These are phyloP conservation scores for Megaleporinus macrocephalus DNA, from an alignment of 2,113 vertebrate species.

Conservation along the genomic window DNA sequence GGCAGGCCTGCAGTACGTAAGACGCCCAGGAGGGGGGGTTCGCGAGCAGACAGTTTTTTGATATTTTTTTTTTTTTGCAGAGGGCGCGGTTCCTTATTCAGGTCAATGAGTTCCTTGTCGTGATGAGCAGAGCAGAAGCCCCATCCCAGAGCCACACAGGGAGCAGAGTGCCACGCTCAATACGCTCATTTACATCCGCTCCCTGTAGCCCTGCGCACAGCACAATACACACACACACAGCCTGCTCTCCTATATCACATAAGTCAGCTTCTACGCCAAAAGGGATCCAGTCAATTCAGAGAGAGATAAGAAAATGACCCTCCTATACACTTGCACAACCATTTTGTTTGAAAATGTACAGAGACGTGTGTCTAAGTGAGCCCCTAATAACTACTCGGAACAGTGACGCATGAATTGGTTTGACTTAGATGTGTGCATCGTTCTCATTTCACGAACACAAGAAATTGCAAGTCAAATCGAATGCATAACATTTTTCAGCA, in stretches of 20 bases:
- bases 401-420: no score
- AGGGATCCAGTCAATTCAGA: neutral
- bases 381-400: no score
- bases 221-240: neutral
- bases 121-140: slow-evolving; percentile 78
- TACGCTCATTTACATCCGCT: slow-evolving; percentile 59
- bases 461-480: no score
- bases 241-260: slow-evolving; percentile 5
- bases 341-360: neutral
- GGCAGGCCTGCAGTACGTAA: slow-evolving; percentile 46
- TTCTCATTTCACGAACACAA: no score
- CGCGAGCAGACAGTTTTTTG: slow-evolving; percentile 58
- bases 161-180: slow-evolving; percentile 41
- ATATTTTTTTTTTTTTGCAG: neutral
- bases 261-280: slow-evolving; percentile 4
- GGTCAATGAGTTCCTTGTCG: slow-evolving; percentile 85
- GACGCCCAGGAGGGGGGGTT: slow-evolving; percentile 80
- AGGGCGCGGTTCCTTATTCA: slow-evolving; percentile 82
- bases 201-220: slow-evolving; percentile 45
- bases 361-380: no score
- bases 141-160: slow-evolving; percentile 70
- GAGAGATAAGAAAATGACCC: slow-evolving; percentile 21
- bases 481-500: no score
- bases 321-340: neutral
- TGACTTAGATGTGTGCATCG: no score